These are phyloP conservation scores for Drosophila monieri DNA, from an alignment of 2,888 invertebrate genomes.

Conservation along the genomic window DNA sequence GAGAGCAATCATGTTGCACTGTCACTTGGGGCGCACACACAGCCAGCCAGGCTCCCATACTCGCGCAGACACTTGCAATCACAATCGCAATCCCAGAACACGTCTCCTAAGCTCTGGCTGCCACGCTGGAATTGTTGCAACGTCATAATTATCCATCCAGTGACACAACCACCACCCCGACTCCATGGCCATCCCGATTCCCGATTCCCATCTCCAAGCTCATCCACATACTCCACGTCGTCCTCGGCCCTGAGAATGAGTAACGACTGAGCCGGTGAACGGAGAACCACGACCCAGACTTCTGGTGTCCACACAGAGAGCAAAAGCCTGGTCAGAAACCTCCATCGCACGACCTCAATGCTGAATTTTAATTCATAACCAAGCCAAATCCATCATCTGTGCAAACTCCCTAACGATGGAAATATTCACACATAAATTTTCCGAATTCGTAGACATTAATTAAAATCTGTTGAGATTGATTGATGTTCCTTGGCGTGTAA, in stretches of 20 bases:
- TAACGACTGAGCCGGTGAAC: slow-evolving; percentile 73
- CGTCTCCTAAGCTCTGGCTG: slow-evolving; percentile 59
- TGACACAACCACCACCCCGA: slow-evolving; percentile 14
- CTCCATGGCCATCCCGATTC: slow-evolving; percentile 9
- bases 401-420: neutral
- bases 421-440: slow-evolving; percentile 6
- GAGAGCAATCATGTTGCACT: slow-evolving; percentile 80
- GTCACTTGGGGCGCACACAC: slow-evolving; percentile 63
- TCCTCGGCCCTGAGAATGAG: slow-evolving; percentile 72
- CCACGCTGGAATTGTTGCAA: slow-evolving; percentile 73
- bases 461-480: slow-evolving; percentile 1
- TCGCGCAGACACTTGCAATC: slow-evolving; percentile 38
- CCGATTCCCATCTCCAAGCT: slow-evolving; percentile 9
- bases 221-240: slow-evolving; percentile 46
- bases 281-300: slow-evolving; percentile 54
- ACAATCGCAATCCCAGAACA: slow-evolving; percentile 48
- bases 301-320: slow-evolving; percentile 30
- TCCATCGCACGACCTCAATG: neutral
- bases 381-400: slow-evolving; percentile 5
- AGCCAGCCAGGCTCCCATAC: slow-evolving; percentile 8
- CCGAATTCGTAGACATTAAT: neutral
- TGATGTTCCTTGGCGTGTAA: neutral
- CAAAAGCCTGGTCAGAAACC: slow-evolving; percentile 5
- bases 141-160: slow-evolving; percentile 78
- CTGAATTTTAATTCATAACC: slow-evolving; percentile 15